These are phyloP conservation scores for Seriola quinqueradiata DNA, from an alignment of 2,113 vertebrate species.

Conservation along the genomic window DNA sequence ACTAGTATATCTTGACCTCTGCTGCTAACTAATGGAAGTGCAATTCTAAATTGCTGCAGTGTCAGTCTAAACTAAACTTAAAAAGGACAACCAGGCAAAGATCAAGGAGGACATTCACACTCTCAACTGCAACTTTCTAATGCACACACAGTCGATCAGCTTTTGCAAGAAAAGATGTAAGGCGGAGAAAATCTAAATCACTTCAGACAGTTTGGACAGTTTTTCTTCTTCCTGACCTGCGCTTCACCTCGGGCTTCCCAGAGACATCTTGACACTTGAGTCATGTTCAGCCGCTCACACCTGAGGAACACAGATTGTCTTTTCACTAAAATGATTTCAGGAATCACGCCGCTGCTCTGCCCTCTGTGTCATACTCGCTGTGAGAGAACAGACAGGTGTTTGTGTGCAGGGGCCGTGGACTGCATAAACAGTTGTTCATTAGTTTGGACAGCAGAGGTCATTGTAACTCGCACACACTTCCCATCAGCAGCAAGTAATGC, in stretches of 20 bases:
- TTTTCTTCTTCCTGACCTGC: slow-evolving; percentile 32
- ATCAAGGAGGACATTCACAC: background rate
- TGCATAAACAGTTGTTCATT: slow-evolving; percentile 75
- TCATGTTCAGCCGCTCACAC: slow-evolving; percentile 48
- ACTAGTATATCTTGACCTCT: background rate
- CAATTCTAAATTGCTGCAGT: background rate
- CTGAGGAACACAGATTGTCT: slow-evolving; percentile 57
- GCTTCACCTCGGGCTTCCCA: slow-evolving; percentile 42
- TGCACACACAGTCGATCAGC: background rate
- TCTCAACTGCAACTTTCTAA: background rate
- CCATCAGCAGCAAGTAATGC: background rate
- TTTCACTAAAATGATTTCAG: slow-evolving; percentile 25
- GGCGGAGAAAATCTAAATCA: slow-evolving; percentile 19
- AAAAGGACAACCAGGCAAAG: background rate
- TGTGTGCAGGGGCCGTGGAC: slow-evolving; percentile 22
- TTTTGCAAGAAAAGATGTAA: slow-evolving; percentile 4
- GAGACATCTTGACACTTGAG: slow-evolving; percentile 49
- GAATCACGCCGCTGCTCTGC: slow-evolving; percentile 21
- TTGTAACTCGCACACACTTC: slow-evolving; percentile 30
- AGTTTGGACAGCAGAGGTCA: slow-evolving; percentile 77
- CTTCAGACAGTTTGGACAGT: slow-evolving; percentile 7
- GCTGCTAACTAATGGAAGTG: background rate
- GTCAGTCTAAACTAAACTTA: background rate
- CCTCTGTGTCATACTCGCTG: slow-evolving; percentile 41
- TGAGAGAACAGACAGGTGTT: slow-evolving; percentile 66